phyloP scores from a whole-genome alignment of 1,140 invertebrate genomes.

The Augochlora pura region DNA sequence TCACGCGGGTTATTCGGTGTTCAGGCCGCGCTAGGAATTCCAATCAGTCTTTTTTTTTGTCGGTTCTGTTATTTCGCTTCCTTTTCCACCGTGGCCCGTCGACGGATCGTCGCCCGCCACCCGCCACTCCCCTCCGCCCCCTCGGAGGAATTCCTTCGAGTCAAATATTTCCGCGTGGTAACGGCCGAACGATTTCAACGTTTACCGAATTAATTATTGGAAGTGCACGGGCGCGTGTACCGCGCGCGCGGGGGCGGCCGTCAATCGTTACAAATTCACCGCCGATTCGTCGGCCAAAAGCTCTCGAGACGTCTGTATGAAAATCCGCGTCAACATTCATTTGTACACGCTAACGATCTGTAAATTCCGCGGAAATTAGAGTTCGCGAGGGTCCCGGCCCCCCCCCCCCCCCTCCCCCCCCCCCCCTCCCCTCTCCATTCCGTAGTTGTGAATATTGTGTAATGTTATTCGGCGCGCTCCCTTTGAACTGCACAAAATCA shows the following conservation, averaged over 20 bases:
- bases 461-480: constrained; percentile 14
- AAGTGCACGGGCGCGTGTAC: constrained; percentile 7
- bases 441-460: background rate
- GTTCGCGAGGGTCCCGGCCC: background rate
- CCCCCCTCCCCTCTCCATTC: background rate
- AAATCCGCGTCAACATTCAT: constrained; percentile 48
- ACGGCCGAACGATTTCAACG: constrained; percentile 36
- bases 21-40: background rate
- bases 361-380: constrained; percentile 50
- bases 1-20: constrained; percentile 17
- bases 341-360: constrained; percentile 44
- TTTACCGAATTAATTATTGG: constrained; percentile 50
- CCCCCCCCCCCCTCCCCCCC: too few relatives aligned
- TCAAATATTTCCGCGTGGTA: constrained; percentile 26
- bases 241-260: too few relatives aligned
- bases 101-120: rapidly evolving
- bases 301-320: constrained; percentile 36
- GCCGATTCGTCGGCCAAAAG: constrained; percentile 46
- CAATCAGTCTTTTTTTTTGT: constrained; percentile 9
- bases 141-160: background rate
- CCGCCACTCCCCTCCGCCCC: rapidly evolving
- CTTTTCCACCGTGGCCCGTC: too few relatives aligned
- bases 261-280: constrained; percentile 48
- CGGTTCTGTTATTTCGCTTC: background rate
- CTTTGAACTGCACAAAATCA: constrained; percentile 4